These are phyloP conservation scores for Lepidonotus clava DNA, from an alignment of 2,888 invertebrate species.

Conservation along the genomic window DNA sequence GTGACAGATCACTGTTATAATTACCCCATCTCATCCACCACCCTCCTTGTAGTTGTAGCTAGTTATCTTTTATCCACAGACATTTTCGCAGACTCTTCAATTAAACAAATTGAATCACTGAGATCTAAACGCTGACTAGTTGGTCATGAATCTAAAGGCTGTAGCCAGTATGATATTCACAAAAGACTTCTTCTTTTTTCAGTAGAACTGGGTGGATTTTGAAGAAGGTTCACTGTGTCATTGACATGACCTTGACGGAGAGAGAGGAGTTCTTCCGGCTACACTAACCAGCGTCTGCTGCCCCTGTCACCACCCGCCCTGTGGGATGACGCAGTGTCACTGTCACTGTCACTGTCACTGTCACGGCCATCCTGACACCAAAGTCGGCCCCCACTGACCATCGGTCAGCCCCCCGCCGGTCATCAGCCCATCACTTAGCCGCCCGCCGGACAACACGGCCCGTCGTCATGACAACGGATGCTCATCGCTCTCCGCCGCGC, in stretches of 20 bases:
- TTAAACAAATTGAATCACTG: too few species aligned
- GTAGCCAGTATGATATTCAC: too few species aligned
- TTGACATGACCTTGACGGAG: too few species aligned
- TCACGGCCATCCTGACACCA: constrained; percentile 19
- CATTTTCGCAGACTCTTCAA: too few species aligned
- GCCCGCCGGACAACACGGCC: constrained; percentile 17
- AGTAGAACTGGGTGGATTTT: too few species aligned
- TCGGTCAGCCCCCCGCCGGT: constrained; percentile 18
- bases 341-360: constrained; percentile 20
- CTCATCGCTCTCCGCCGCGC: constrained; percentile 37
- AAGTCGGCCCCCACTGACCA: background rate
- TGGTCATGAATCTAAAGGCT: too few species aligned
- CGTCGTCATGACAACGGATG: constrained; percentile 44
- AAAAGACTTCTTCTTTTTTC: too few species aligned
- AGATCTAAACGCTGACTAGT: too few species aligned
- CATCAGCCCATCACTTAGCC: constrained; percentile 9
- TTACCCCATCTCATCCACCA: background rate
- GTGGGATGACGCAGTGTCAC: background rate
- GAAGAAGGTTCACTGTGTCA: too few species aligned
- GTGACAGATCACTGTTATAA: background rate
- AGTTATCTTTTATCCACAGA: too few species aligned
- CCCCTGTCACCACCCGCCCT: background rate
- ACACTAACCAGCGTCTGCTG: background rate
- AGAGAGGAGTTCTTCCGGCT: background rate
- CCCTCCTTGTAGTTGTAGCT: background rate